These are phyloP conservation scores for Drymodes brunneopygia DNA, from an alignment of 2,113 vertebrate species.

Conservation along the genomic window DNA sequence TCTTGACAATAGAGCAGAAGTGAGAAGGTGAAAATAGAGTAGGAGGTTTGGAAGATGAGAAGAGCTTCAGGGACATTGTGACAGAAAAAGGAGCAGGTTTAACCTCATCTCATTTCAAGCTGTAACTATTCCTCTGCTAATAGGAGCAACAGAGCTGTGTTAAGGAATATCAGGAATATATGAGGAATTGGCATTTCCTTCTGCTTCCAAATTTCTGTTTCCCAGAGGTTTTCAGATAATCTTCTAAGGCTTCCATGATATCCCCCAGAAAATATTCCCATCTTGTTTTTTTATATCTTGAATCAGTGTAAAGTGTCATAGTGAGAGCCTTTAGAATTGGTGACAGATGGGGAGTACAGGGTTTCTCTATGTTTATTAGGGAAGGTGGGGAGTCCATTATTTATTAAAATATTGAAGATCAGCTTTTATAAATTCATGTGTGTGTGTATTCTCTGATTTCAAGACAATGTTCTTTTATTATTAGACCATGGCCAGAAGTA, in stretches of 20 bases:
- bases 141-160: not conserved
- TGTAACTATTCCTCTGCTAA: not conserved
- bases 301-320: not conserved
- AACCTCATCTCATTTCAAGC: not conserved
- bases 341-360: not conserved
- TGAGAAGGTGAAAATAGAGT: not conserved
- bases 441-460: not conserved
- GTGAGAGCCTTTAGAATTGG: not conserved
- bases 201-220: not conserved
- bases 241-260: not conserved
- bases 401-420: not conserved
- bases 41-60: not conserved
- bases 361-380: not conserved
- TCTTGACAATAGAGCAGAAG: not conserved
- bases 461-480: not conserved
- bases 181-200: not conserved
- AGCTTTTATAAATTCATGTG: not conserved
- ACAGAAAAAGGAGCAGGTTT: not conserved
- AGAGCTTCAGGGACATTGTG: not conserved
- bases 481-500: not conserved
- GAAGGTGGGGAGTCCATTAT: accelerated
- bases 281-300: not conserved
- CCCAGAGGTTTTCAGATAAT: not conserved
- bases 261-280: not conserved
- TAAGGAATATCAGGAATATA: not conserved